Percentiles rank a stretch among this genome's conserved stretches.
These are phyloP conservation scores for Anguilla pacifica DNA, from an alignment of 2,797 vertebrate genomes.

Conservation along the genomic window DNA sequence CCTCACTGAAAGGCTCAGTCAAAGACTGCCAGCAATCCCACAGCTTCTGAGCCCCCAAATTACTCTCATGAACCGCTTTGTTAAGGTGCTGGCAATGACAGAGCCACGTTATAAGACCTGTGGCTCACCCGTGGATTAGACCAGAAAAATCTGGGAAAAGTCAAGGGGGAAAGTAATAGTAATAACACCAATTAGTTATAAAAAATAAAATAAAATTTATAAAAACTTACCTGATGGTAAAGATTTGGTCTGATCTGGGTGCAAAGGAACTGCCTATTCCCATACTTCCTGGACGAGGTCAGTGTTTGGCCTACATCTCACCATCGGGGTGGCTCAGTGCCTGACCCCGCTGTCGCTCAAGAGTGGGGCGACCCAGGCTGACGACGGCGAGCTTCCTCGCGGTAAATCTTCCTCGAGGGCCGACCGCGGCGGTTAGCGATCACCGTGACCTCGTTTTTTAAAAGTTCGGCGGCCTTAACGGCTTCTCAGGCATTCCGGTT, in stretches of 20 bases:
- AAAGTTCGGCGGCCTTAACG: neutral
- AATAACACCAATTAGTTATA: neutral
- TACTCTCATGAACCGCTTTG: neutral
- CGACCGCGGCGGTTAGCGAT: slow-evolving; percentile 28
- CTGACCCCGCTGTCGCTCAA: neutral
- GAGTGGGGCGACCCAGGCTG: neutral
- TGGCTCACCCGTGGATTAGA: neutral
- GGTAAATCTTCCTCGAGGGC: slow-evolving; percentile 35
- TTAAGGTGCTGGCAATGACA: neutral
- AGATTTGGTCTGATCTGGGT: slow-evolving; percentile 80
- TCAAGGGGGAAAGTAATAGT: neutral
- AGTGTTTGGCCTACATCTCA: slow-evolving; percentile 53
- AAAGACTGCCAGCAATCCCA: neutral
- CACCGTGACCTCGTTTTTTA: slow-evolving; percentile 18
- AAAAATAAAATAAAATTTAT: neutral
- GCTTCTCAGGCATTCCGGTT: neutral
- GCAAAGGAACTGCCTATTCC: slow-evolving; percentile 89
- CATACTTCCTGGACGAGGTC: slow-evolving; percentile 66
- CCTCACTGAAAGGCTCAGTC: neutral
- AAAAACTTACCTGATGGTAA: slow-evolving; percentile 81
- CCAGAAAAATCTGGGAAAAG: too few relatives aligned
- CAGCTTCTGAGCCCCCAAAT: neutral
- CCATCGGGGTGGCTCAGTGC: neutral
- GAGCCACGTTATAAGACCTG: neutral
- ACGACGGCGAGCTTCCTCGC: neutral